A percentile compares a stretch with the other conserved stretches of the same genome.
Evolutionary conservation across 2,888 invertebrate genomes (phyloP).

Genomic region (Glyphotaelius pellucidus): DNA sequence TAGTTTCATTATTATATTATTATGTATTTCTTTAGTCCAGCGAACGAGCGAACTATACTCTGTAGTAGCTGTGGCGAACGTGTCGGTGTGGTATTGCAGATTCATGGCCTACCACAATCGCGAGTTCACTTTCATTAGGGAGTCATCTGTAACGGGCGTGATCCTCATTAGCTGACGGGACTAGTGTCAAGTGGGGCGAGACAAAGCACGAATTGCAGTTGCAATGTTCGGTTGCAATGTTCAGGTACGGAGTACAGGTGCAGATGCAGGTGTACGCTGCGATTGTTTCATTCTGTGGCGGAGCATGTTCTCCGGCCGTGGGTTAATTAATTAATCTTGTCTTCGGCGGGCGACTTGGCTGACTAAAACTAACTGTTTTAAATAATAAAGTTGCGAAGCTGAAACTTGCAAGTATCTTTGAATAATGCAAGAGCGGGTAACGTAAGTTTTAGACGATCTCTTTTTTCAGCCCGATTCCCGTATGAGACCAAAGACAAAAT

Average conservation of each 20-base stretch:
- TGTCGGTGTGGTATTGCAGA: not conserved
- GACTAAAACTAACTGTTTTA: not conserved
- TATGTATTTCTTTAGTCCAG: not conserved
- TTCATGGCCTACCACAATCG: not conserved
- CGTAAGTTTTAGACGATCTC: too few species aligned
- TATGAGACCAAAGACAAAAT: too few species aligned
- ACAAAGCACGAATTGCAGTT: not conserved
- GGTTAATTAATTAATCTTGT: not conserved
- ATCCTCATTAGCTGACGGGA: not conserved
- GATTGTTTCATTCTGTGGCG: too few species aligned
- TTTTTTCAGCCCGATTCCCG: too few species aligned
- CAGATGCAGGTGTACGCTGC: too few species aligned
- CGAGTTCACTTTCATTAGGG: not conserved
- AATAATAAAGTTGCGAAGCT: too few species aligned
- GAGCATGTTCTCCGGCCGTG: not conserved
- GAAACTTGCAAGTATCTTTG: too few species aligned
- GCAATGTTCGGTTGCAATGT: not conserved
- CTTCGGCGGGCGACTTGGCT: not conserved
- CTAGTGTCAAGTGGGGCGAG: not conserved
- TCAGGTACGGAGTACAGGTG: not conserved
- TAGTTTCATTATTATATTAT: not conserved
- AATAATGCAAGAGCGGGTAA: too few species aligned
- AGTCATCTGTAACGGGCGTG: not conserved
- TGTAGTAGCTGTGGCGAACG: too few species aligned
- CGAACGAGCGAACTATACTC: not conserved